These are phyloP conservation scores for Flexamia atlantica DNA, from an alignment of 2,888 invertebrate species.

Conservation along the genomic window DNA sequence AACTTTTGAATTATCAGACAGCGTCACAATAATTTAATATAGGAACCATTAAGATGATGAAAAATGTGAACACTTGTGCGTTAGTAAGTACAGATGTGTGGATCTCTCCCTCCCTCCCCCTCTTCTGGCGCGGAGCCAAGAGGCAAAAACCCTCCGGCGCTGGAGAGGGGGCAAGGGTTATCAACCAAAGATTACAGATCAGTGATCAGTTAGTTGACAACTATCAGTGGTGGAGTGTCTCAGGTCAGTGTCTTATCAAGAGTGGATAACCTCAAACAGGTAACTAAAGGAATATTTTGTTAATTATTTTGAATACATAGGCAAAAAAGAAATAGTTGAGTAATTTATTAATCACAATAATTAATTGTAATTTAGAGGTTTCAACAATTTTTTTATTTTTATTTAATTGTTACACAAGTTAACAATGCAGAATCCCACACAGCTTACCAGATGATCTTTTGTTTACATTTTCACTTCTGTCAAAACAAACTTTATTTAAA, in stretches of 20 bases:
- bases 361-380: too few species aligned
- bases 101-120: not conserved
- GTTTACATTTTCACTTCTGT: too few species aligned
- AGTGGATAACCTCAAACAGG: not conserved
- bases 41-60: constrained; percentile 27
- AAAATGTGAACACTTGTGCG: constrained; percentile 30
- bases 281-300: too few species aligned
- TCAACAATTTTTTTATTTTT: too few species aligned
- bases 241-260: not conserved
- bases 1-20: not conserved
- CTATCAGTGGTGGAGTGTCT: not conserved
- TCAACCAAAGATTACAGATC: not conserved
- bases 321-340: too few species aligned
- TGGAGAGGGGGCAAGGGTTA: not conserved
- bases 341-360: too few species aligned
- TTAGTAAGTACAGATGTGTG: constrained; percentile 44
- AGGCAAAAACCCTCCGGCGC: not conserved
- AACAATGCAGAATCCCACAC: too few species aligned
- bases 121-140: not conserved
- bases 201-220: not conserved
- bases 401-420: too few species aligned
- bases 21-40: constrained; percentile 8
- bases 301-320: too few species aligned
- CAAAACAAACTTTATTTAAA: too few species aligned
- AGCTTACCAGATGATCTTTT: too few species aligned